Percentiles rank a stretch among this genome's conserved stretches.
These are phyloP conservation scores for Thumatha senex DNA, from an alignment of 2,888 invertebrate genomes.

Conservation along the genomic window DNA sequence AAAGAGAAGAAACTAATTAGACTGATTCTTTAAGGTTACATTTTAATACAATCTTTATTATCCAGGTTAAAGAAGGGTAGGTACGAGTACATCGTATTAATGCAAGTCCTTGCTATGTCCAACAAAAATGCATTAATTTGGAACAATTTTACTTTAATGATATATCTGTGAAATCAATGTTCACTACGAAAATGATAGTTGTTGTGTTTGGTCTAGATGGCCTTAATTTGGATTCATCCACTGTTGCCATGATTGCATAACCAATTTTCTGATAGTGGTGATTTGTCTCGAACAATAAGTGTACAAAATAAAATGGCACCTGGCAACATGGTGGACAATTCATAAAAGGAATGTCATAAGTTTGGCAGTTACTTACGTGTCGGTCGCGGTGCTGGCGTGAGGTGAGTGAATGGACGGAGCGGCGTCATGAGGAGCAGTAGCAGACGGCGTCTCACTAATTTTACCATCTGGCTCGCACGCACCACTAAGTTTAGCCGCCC, in stretches of 20 bases:
- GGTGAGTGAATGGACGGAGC: slow-evolving; percentile 72
- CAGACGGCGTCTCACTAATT: slow-evolving; percentile 83
- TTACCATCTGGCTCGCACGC: slow-evolving; percentile 81
- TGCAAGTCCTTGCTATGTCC: not conserved
- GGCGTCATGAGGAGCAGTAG: slow-evolving; percentile 76
- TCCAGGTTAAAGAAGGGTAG: not conserved
- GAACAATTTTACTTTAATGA: not conserved
- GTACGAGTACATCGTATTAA: not conserved
- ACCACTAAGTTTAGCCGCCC: slow-evolving; percentile 84
- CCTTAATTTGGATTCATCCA: not conserved
- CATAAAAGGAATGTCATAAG: slow-evolving; percentile 78
- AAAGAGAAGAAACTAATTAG: too few species aligned
- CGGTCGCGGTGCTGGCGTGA: slow-evolving; percentile 59
- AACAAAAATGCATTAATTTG: not conserved
- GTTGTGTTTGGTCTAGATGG: not conserved
- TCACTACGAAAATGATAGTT: not conserved
- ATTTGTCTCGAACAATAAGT: slow-evolving; percentile 37
- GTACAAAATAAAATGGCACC: slow-evolving; percentile 45
- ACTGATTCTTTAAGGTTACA: too few species aligned
- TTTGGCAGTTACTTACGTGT: slow-evolving; percentile 72
- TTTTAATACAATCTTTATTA: too few species aligned
- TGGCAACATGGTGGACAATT: slow-evolving; percentile 63
- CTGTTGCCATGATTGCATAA: slow-evolving; percentile 10
- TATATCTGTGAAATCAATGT: not conserved
- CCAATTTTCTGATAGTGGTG: slow-evolving; percentile 13